Base-by-base conservation (phyloP, 2,888 invertebrate species). In the Acleris holmiana region DNA sequence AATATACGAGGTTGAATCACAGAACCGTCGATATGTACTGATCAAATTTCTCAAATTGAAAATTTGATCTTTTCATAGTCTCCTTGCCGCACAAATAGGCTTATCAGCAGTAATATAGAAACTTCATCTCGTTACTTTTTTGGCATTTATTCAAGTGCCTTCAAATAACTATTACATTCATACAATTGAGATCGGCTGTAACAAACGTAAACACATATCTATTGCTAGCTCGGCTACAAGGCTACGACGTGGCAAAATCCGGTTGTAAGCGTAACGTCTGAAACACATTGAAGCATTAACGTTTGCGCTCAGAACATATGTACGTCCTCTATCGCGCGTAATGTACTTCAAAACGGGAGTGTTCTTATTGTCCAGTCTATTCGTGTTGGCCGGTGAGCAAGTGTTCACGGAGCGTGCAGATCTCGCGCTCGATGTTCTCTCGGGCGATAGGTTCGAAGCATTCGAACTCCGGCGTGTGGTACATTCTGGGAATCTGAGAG, bases 351-450 rank as follows among this genome's bases (percentile, higher is more conserved):
- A 13, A 29, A 29, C 29, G 7, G 2, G 13, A 29, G 13, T 29
- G 13, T 29, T 29, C 10, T 29, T 10, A 7, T 29, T 60, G 10
- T 41, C 23, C 19, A 56, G 54, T 59, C 68, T 83, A 85, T 67
- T 84, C 83, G 18, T 75, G 75, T 13, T 79, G 72, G 2, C 81
- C 85, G 0, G 81, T 80, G 4, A 84, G 76, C 64, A 86, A 63
- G 50, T 86, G 85, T 61, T 88, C 87, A 19, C 83, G 73, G 54
- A 91, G 76, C 0, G 85, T 83, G 67, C 75, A 71, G 46, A 92
- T 85, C 71, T 92, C 91, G 0, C 89, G 74, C 35, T 84, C 84
- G 23, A 92, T 88, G 71, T 91, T 92, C 65, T 89, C 88, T 0
- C 89, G 76, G 0, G 92, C 91, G 0, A 82, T 76, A 0, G 79